phyloP scores from a whole-genome alignment of 2,797 vertebrate genomes.

The Botia kubotai region DNA sequence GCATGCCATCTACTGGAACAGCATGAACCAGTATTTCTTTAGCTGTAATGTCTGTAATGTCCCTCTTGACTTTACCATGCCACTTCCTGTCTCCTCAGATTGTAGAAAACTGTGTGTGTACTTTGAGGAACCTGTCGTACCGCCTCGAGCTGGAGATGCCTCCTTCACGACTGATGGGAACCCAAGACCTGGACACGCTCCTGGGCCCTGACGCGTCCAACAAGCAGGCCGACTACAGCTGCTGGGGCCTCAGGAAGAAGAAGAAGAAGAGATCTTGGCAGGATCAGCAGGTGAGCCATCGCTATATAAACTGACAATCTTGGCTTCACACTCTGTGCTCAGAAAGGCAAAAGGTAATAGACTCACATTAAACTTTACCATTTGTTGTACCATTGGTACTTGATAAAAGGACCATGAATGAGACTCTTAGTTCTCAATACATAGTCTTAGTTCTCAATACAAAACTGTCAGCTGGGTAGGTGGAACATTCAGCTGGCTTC shows the following conservation, averaged over 20 bases:
- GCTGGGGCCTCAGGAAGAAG: constrained; percentile 96
- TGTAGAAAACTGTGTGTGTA: constrained; percentile 97
- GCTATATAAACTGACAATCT: not conserved
- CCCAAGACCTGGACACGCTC: constrained; percentile 89
- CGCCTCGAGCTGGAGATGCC: constrained; percentile 97
- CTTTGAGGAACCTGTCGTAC: constrained; percentile 96
- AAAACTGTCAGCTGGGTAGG: too few species aligned
- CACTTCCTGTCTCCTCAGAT: constrained; percentile 78
- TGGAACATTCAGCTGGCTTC: too few species aligned
- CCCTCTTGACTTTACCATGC: not conserved
- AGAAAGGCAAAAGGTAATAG: too few species aligned
- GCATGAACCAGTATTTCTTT: not conserved
- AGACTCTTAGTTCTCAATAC: too few species aligned
- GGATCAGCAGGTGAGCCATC: constrained; percentile 85
- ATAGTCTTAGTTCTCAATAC: too few species aligned
- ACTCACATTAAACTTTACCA: too few species aligned
- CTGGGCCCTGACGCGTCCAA: constrained; percentile 90
- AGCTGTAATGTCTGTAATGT: not conserved
- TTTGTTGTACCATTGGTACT: too few species aligned
- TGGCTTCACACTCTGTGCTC: not conserved
- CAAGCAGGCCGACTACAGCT: constrained; percentile 93
- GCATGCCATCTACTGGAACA: constrained; percentile 44
- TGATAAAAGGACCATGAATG: too few species aligned
- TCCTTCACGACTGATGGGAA: constrained; percentile 90
- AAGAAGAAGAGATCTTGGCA: constrained; percentile 89